Base-by-base conservation (phyloP, 2,888 invertebrate genomes). In the Xestoiulus laeticollis region DNA sequence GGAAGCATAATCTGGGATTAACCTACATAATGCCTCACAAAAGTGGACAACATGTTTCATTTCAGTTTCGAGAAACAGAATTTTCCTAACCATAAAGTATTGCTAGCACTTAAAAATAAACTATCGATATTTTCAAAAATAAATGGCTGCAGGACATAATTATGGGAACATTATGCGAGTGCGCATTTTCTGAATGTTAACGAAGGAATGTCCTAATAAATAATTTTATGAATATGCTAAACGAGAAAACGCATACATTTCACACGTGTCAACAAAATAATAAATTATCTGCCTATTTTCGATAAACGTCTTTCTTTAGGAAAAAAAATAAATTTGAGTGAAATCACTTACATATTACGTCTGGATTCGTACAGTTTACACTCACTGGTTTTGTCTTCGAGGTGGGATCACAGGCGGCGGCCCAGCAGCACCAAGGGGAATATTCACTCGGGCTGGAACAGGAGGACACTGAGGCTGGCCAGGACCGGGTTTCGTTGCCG, bases 391-490 rank as follows among this genome's bases (percentile, higher is more conserved):
- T 33, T 32, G 26, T 22, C 87, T 38, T 85, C 87, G 53, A 10
- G 87, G 87, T 30, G 87, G 87, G 19, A 87, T 85, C 6, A 53
- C 48, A 19, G 87, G 85, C 26, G 85, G 59, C 6, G 32, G 59
- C 16, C 38, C 68, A 38, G 19, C 30, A 78, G 68, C 38, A n/a
- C 38, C 33, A 33, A 22, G 1, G 19, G 87, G 82, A 26, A 82
- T 48, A 38, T 90, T 91, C 48, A 87, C 87, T 68, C 89, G 88
- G 85, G 32, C 90, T 19, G 91, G 94, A 30, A 91, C 93, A 89
- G 92, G 93, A 87, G 92, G 93, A 88, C 26, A 93, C 91, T 6
- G 91, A 90, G 87, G 91, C 91, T 89, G 87, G 33, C 88, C 88
- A 83, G 90, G 89, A 10, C 91, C 90, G 86, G 89, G 90, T n/a